Evolutionary conservation across 2,888 invertebrate species (phyloP).

Genomic region (Imbricaverruca yamaguchii): DNA sequence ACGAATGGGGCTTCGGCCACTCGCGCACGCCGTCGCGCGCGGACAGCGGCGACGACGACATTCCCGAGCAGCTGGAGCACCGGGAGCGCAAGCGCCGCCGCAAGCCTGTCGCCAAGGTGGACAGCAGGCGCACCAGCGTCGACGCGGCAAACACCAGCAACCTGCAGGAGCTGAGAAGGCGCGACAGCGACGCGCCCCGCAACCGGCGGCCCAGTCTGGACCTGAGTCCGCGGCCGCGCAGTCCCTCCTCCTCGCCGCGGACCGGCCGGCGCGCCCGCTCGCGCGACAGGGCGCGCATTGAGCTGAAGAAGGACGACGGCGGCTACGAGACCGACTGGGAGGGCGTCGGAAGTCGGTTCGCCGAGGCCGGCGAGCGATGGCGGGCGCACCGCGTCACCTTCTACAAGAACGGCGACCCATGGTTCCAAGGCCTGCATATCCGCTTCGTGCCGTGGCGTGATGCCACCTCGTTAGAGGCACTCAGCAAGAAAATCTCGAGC

Average conservation of each 20-base stretch:
- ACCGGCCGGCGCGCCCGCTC: background rate
- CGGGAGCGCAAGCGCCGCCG: background rate
- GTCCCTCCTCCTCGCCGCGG: no score
- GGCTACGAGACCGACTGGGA: slow-evolving; percentile 11
- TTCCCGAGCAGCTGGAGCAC: background rate
- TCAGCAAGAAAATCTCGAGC: slow-evolving; percentile 49
- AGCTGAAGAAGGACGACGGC: background rate
- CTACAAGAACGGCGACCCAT: slow-evolving; percentile 88
- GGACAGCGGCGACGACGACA: background rate
- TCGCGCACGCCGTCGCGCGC: background rate
- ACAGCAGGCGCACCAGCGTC: background rate
- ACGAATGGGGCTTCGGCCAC: slow-evolving; percentile 15
- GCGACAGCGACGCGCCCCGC: no score
- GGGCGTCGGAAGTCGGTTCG: background rate
- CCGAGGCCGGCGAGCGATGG: background rate
- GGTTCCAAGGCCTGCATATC: slow-evolving; percentile 80
- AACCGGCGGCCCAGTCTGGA: background rate
- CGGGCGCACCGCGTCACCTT: slow-evolving; percentile 53
- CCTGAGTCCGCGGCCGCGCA: background rate
- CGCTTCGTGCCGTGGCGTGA: slow-evolving; percentile 81
- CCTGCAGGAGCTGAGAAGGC: background rate
- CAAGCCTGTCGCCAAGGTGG: background rate
- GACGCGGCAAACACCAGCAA: background rate
- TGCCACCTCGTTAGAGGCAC: slow-evolving; percentile 71
- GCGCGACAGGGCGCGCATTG: background rate